Evolutionary conservation across 2,113 vertebrate species (phyloP).

Genomic region (Gobio gobio): DNA sequence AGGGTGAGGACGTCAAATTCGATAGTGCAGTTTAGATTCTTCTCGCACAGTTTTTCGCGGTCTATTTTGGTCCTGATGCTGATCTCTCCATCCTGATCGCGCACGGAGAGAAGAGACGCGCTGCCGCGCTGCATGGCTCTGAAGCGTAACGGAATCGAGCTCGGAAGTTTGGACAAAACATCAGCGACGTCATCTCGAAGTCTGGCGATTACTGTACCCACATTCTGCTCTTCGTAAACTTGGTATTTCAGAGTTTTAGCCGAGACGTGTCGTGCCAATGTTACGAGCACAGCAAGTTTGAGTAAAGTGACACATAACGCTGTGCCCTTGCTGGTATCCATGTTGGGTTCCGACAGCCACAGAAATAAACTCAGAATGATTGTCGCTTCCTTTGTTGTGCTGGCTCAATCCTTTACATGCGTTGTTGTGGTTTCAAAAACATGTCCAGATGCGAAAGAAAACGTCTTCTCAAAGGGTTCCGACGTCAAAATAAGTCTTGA

Average conservation of each 20-base stretch:
- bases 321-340: constrained; percentile 54
- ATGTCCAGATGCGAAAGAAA: constrained; percentile 57
- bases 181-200: constrained; percentile 91
- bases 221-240: constrained; percentile 93
- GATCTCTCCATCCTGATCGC: constrained; percentile 93
- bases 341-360: constrained; percentile 38
- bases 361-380: constrained; percentile 29
- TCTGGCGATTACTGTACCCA: constrained; percentile 88
- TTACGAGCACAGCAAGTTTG: constrained; percentile 70
- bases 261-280: constrained; percentile 65
- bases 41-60: constrained; percentile 95
- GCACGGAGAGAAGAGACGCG: constrained; percentile 83
- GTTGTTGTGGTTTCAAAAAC: constrained; percentile 37
- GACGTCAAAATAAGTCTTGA: neutral
- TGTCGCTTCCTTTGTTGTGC: constrained; percentile 28
- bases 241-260: constrained; percentile 91
- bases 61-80: constrained; percentile 92
- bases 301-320: constrained; percentile 61
- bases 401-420: constrained; percentile 11
- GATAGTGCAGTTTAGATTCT: constrained; percentile 93
- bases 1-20: constrained; percentile 97
- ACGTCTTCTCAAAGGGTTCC: neutral
- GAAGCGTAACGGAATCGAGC: constrained; percentile 86
- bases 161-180: constrained; percentile 85
- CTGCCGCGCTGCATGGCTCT: constrained; percentile 90